These are phyloP conservation scores for Planiliza haematocheilus DNA, from an alignment of 2,113 vertebrate genomes.

Conservation along the genomic window DNA sequence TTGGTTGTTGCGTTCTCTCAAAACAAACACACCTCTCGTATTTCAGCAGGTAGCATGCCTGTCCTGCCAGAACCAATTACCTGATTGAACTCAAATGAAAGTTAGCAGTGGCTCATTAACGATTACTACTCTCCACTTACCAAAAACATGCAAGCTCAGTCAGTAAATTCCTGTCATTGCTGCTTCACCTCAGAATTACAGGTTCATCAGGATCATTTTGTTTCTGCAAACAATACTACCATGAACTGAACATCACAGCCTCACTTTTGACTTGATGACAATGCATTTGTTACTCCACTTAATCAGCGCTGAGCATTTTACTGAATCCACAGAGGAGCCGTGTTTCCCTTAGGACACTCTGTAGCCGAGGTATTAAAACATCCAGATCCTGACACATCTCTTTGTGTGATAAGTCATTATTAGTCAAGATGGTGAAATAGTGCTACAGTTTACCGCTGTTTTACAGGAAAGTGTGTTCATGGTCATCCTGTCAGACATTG, in stretches of 20 bases:
- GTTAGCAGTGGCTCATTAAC: not conserved
- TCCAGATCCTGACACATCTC: not conserved
- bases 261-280: not conserved
- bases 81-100: not conserved
- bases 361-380: not conserved
- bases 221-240: not conserved
- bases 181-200: not conserved
- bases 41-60: slow-evolving; percentile 8
- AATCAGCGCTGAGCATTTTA: not conserved
- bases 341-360: not conserved
- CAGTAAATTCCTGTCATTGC: too few species aligned
- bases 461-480: too few species aligned
- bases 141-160: too few species aligned
- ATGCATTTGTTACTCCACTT: not conserved
- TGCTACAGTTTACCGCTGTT: not conserved
- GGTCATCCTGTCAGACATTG: too few species aligned
- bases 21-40: slow-evolving; percentile 11
- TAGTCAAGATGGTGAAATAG: not conserved
- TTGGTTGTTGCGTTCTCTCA: not conserved
- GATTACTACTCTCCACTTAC: too few species aligned
- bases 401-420: too few species aligned
- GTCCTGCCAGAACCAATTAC: not conserved
- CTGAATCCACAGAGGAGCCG: not conserved
- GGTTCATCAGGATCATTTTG: not conserved
- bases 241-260: too few species aligned